These are phyloP conservation scores for Villa cingulata DNA, from an alignment of 2,888 invertebrate genomes.

Conservation along the genomic window DNA sequence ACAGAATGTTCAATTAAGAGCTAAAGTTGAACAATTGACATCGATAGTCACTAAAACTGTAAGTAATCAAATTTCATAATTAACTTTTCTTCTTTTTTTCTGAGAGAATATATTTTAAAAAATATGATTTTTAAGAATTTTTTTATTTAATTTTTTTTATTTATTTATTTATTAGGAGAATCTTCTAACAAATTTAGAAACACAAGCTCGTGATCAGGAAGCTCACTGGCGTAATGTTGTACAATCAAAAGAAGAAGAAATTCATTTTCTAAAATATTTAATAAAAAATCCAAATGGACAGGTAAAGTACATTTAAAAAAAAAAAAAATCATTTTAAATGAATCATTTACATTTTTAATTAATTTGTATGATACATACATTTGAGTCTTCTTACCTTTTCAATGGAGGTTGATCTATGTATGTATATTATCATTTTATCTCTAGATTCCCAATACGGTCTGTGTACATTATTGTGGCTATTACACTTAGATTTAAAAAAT, in stretches of 20 bases:
- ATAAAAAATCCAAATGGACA: conserved; percentile 8
- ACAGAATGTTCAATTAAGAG: conserved; percentile 49
- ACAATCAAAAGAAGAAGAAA: conserved; percentile 31
- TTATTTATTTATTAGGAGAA: conserved; percentile 24
- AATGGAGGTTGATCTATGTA: no score
- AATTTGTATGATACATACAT: no score
- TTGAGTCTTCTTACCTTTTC: no score
- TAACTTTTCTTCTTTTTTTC: neutral
- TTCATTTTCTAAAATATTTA: conserved; percentile 30
- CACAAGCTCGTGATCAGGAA: conserved; percentile 31
- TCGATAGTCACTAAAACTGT: conserved; percentile 65
- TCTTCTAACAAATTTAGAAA: conserved; percentile 31
- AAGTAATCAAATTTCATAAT: conserved; percentile 26
- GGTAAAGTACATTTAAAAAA: neutral
- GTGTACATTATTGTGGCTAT: no score
- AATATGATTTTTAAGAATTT: no score
- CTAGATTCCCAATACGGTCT: no score
- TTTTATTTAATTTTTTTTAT: no score
- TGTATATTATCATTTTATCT: no score
- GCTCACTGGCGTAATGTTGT: conserved; percentile 33
- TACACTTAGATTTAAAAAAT: no score
- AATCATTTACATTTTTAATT: no score
- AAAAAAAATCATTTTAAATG: no score
- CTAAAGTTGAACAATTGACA: conserved; percentile 55
- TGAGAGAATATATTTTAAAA: neutral